Evolutionary conservation across 1,140 invertebrate species (phyloP).

Genomic region (Aphelenchoides avenae): DNA sequence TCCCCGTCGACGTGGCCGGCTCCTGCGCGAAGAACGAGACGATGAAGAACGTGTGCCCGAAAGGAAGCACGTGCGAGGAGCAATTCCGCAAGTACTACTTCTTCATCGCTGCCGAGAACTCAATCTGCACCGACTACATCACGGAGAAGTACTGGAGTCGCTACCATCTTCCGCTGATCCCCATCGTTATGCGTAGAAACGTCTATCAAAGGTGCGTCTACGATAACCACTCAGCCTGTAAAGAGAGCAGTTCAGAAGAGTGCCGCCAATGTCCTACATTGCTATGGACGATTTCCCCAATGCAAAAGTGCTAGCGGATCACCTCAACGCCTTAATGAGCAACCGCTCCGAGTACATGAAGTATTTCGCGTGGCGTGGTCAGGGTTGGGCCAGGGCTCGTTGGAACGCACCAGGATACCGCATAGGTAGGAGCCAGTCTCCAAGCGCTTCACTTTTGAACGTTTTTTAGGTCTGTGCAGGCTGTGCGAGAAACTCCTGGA

Average conservation of each 20-base stretch:
- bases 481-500: neutral
- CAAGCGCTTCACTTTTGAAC: neutral
- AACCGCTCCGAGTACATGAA: slow-evolving; percentile 37
- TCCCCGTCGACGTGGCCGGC: slow-evolving; percentile 34
- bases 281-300: slow-evolving; percentile 36
- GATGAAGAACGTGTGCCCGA: slow-evolving; percentile 21
- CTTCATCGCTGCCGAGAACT: slow-evolving; percentile 31
- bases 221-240: no score
- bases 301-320: slow-evolving; percentile 28
- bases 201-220: slow-evolving; percentile 29
- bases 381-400: slow-evolving; percentile 24
- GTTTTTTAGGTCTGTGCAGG: neutral
- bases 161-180: slow-evolving; percentile 11
- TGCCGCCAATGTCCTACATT: slow-evolving; percentile 34
- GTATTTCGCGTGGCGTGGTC: slow-evolving; percentile 30
- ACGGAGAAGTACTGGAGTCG: slow-evolving; percentile 42
- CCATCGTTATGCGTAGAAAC: slow-evolving; percentile 28
- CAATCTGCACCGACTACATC: slow-evolving; percentile 36
- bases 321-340: slow-evolving; percentile 23
- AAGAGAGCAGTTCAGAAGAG: slow-evolving; percentile 10
- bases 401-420: slow-evolving; percentile 28
- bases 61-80: slow-evolving; percentile 2
- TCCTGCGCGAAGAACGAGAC: slow-evolving; percentile 22
- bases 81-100: slow-evolving; percentile 27
- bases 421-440: slow-evolving; percentile 16